These are phyloP conservation scores for Percina caprodes DNA, from an alignment of 2,113 vertebrate species.

Conservation along the genomic window DNA sequence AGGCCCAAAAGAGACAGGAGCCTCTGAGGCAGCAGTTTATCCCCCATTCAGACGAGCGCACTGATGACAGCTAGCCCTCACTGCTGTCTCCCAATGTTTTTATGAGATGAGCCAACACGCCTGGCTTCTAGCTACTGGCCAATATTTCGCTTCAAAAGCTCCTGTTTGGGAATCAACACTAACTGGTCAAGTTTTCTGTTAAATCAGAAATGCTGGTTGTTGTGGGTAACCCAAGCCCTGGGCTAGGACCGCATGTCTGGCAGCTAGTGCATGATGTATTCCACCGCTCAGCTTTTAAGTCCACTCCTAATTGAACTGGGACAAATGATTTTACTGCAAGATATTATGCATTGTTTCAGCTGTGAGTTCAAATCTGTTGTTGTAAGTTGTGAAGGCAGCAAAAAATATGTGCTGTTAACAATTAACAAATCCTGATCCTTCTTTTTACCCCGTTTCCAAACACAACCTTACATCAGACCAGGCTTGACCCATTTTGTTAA, in stretches of 20 bases:
- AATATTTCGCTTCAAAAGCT: conserved; percentile 65
- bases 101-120: conserved; percentile 58
- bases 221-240: conserved; percentile 35
- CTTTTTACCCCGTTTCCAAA: neutral
- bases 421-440: conserved; percentile 16
- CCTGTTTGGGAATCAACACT: conserved; percentile 39
- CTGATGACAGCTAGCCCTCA: conserved; percentile 67
- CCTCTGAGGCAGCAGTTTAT: conserved; percentile 81
- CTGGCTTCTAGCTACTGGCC: conserved; percentile 73
- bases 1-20: conserved; percentile 75
- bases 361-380: conserved; percentile 36
- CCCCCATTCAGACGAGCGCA: conserved; percentile 31
- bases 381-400: conserved; percentile 22
- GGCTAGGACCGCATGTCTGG: conserved; percentile 32
- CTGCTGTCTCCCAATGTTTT: conserved; percentile 51
- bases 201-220: conserved; percentile 57
- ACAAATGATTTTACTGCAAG: conserved; percentile 36
- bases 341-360: conserved; percentile 24
- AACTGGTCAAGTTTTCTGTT: conserved; percentile 28
- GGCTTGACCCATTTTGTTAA: neutral
- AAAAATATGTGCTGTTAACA: conserved; percentile 32
- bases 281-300: conserved; percentile 56
- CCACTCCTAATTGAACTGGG: conserved; percentile 20
- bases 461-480: too few relatives aligned
- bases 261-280: conserved; percentile 24